These are phyloP conservation scores for Capreolus pygargus DNA, from an alignment of 2,113 vertebrate genomes.

Conservation along the genomic window DNA sequence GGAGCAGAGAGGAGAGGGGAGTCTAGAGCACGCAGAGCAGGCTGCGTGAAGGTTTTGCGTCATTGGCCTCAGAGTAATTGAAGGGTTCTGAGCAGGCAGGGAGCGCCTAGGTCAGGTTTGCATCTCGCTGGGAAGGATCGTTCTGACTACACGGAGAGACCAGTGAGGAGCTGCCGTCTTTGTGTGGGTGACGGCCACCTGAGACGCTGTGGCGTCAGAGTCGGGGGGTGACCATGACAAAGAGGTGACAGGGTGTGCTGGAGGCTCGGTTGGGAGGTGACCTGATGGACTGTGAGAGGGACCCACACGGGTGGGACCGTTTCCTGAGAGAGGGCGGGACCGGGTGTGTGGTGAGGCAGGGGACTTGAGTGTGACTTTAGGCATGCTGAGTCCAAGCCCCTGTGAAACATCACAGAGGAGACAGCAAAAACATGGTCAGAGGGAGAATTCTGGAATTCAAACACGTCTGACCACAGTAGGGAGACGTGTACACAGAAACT, in stretches of 20 bases:
- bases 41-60: not conserved
- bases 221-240: not conserved
- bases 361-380: not conserved
- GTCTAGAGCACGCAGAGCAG: not conserved
- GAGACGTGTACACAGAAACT: not conserved
- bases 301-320: rapidly evolving
- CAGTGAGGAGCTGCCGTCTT: not conserved
- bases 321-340: not conserved
- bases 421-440: rapidly evolving
- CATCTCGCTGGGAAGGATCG: rapidly evolving
- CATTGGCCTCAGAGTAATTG: not conserved
- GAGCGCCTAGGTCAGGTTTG: not conserved
- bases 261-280: not conserved
- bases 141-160: not conserved
- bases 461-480: not conserved
- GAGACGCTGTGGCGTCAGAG: no score
- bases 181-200: not conserved
- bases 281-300: not conserved
- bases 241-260: not conserved
- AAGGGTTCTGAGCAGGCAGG: not conserved
- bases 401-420: not conserved
- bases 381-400: not conserved
- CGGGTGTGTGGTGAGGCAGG: no score
- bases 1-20: not conserved
- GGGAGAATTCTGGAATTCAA: not conserved